Conservation (phyloP, 2,888 invertebrate species). For the Amorpha juglandis region DNA sequence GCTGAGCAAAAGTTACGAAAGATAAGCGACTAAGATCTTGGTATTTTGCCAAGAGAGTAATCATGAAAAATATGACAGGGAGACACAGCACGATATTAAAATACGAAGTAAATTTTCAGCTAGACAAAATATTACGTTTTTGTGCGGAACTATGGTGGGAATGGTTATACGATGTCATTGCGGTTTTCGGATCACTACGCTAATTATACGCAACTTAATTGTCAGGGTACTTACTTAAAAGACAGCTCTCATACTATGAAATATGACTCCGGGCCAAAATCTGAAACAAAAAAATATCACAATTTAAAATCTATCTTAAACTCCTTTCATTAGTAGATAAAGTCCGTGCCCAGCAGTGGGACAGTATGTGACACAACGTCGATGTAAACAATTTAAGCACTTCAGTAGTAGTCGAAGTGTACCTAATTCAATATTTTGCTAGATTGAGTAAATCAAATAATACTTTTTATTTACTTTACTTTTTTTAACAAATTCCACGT, state of each 20-base stretch:
- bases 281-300: conserved; percentile 63
- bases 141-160: conserved; percentile 23
- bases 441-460: not conserved
- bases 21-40: conserved; percentile 75
- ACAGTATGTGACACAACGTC: no score
- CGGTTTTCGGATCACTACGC: conserved; percentile 31
- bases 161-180: conserved; percentile 42
- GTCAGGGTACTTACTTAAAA: conserved; percentile 69
- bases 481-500: not conserved
- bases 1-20: conserved; percentile 69
- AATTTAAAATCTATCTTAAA: not conserved
- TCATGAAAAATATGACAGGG: conserved; percentile 76
- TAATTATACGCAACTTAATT: conserved; percentile 8
- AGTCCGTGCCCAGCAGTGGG: no score
- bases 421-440: not conserved
- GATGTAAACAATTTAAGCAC: no score
- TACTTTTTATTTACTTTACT: not conserved
- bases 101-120: conserved; percentile 65
- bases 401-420: no score
- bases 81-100: conserved; percentile 71
- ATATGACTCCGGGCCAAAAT: conserved; percentile 81
- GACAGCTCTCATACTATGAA: conserved; percentile 72
- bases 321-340: no score
- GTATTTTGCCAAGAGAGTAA: conserved; percentile 77
- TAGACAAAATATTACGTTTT: conserved; percentile 52